phyloP scores from a whole-genome alignment of 2,888 invertebrate genomes.

The Chymomyza fuscimana region DNA sequence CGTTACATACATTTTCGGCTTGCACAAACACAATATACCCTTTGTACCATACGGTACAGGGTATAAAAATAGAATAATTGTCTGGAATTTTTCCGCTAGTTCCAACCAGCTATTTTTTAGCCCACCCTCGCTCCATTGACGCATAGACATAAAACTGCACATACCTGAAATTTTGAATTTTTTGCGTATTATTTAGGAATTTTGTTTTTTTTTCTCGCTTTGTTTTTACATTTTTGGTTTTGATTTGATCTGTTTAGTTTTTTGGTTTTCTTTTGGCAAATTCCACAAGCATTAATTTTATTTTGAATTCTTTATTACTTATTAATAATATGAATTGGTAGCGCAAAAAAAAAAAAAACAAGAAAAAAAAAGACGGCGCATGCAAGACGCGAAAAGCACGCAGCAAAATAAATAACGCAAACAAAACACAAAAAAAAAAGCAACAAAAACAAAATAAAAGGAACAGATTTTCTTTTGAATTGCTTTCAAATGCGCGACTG shows the following conservation, averaged over 20 bases:
- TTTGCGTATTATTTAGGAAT: too few species aligned
- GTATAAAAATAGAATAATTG: too few species aligned
- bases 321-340: constrained; percentile 39
- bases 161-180: too few species aligned
- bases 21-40: too few species aligned
- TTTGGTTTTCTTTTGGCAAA: background rate
- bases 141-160: too few species aligned
- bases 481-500: constrained; percentile 46
- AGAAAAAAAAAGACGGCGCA: constrained; percentile 5
- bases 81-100: too few species aligned
- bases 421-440: constrained; percentile 34
- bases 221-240: background rate
- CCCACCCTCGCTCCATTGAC: too few species aligned
- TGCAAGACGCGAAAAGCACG: background rate
- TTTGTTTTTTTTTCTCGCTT: background rate
- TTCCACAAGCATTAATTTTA: background rate
- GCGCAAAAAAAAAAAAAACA: constrained; percentile 10
- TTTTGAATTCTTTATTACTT: constrained; percentile 30
- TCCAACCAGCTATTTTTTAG: too few species aligned
- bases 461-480: constrained; percentile 42
- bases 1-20: too few species aligned
- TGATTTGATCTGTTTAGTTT: background rate
- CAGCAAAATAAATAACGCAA: constrained; percentile 21
- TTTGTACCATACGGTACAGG: too few species aligned
- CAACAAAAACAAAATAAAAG: constrained; percentile 22